Evolutionary conservation across 2,113 vertebrate genomes (phyloP), one percentile per base, ranked within the genome.

Genomic region (Paraplagusia blochii): DNA sequence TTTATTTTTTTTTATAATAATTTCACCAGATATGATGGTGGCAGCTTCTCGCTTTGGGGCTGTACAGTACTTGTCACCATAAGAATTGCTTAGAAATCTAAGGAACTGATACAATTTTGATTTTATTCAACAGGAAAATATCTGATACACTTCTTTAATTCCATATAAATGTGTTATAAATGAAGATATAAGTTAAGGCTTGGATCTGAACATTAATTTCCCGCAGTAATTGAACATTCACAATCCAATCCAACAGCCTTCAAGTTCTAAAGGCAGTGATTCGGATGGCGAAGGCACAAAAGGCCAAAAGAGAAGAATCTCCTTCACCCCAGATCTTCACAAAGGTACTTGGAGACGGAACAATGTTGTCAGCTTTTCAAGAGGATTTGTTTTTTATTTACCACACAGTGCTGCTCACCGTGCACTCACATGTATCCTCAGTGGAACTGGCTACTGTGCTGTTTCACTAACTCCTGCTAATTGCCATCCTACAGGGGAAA

Each of bases 291-390:
- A 96, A 49, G 93, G 89, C 59, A 82, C 76, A 77, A 94, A 92
- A 76, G 88, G 81, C 75, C 91, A 67, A 8, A 87, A 93, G 85
- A 91, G 94, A 80, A 94, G 93, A 88, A 90, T 95, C 67, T 99
- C 96, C 53, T 94, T 96, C 81, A 96, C 95, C 74, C 91, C 90
- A 65, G 93, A 94, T 89, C 77, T 85, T 45, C 86, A 92, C 10
- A 90, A 91, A 93, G 93, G 97, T 96, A 90, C 92, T 58, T 19
- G 11, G 16, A 62, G 40, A 16, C 16, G 9, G 40, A 52, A 44
- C 53, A 19, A 11, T 36, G 47, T 35, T 10, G 39, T 49, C 42
- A 15, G 29, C 13, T 60, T 34, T 58, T 48, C 13, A 7, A 35
- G n/a, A 39, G 63, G 61, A 40, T 52, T 10, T 42, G 44, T 62